These are phyloP conservation scores for Iselma pallidipennis DNA, from an alignment of 2,888 invertebrate species.

Conservation along the genomic window DNA sequence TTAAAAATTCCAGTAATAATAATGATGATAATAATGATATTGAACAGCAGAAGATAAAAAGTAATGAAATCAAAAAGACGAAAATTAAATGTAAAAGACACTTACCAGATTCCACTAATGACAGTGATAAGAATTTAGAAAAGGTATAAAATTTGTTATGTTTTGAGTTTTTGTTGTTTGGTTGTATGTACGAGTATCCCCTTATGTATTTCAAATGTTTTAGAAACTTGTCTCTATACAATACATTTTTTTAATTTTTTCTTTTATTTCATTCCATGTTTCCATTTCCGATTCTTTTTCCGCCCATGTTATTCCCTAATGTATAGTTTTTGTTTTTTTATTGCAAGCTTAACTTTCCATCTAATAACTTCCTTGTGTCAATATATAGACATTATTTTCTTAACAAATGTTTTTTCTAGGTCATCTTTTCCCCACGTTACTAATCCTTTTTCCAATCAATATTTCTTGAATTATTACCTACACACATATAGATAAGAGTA, in stretches of 20 bases:
- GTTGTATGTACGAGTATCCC: neutral
- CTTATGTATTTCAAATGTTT: no score
- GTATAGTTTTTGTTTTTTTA: neutral
- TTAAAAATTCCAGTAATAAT: neutral
- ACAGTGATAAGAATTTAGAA: slow-evolving; percentile 24
- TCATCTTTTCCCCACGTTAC: no score
- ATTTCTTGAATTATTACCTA: neutral
- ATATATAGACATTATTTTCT: no score
- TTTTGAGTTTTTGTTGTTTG: neutral
- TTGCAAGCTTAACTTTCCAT: no score
- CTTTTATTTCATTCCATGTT: no score
- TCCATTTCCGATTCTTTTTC: no score
- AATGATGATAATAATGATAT: neutral
- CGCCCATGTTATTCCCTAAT: no score
- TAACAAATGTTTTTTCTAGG: no score
- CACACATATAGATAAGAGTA: neutral
- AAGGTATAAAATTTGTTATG: slow-evolving; percentile 28
- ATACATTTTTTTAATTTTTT: no score
- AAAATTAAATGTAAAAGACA: slow-evolving; percentile 17
- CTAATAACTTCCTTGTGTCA: no score
- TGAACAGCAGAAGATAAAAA: slow-evolving; percentile 5
- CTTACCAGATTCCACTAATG: slow-evolving; percentile 16
- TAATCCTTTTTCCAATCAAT: neutral
- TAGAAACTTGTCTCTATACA: no score
- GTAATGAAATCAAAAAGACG: neutral